Conservation (phyloP, 2,888 invertebrate species). For the Acrobasis repandana region DNA sequence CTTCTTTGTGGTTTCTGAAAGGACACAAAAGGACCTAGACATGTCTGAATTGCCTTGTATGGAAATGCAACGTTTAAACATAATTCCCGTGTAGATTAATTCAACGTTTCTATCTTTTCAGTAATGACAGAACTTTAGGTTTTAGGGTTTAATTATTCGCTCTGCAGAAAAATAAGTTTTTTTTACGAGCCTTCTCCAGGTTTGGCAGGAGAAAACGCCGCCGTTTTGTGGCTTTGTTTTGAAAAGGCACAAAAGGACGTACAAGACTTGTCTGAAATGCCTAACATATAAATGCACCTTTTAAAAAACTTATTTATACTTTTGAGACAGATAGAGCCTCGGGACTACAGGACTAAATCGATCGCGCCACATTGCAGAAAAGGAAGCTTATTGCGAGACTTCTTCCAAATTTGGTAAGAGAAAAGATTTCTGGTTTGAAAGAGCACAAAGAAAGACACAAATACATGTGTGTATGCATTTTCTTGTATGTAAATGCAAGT, state of each 20-base stretch:
- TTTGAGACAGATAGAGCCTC: too few species aligned
- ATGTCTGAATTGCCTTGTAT: conserved; percentile 1
- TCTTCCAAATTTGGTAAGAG: conserved; percentile 53
- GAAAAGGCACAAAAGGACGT: conserved; percentile 38
- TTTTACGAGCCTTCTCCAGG: conserved; percentile 48
- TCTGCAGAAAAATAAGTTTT: conserved; percentile 57
- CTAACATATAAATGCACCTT: background rate
- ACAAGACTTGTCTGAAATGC: conserved; percentile 26
- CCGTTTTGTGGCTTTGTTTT: conserved; percentile 50
- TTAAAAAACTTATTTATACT: too few species aligned
- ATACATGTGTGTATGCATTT: too few species aligned
- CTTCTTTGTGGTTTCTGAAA: conserved; percentile 47
- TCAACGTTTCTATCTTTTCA: too few species aligned
- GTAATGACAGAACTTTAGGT: too few species aligned
- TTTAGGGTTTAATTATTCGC: conserved; percentile 67
- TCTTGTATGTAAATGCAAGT: too few species aligned
- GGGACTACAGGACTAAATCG: conserved; percentile 47
- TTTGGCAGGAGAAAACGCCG: conserved; percentile 51
- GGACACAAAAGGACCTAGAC: conserved; percentile 35
- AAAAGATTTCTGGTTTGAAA: conserved; percentile 46
- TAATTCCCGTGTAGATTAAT: too few species aligned
- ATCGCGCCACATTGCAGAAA: conserved; percentile 60
- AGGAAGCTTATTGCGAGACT: conserved; percentile 47
- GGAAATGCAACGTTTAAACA: background rate
- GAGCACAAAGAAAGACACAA: too few species aligned